Evolutionary conservation across 2,888 invertebrate genomes (phyloP).

Genomic region (Xestia rhomboidea): DNA sequence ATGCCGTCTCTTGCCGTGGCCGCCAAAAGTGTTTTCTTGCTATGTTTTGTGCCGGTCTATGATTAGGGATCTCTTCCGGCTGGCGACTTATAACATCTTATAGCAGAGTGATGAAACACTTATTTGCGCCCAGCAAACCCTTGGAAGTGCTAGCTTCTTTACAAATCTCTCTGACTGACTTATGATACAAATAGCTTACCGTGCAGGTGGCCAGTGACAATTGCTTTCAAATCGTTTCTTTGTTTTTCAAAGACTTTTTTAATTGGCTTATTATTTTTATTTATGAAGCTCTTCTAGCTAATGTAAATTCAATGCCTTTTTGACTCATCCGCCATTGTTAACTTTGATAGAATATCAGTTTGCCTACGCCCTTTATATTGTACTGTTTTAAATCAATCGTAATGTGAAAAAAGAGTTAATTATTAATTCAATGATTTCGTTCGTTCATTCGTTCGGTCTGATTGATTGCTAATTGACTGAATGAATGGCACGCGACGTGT

Average conservation of each 20-base stretch:
- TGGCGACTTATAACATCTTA: not conserved
- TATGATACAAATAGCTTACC: not conserved
- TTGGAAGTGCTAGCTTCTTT: no score
- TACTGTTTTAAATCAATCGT: not conserved
- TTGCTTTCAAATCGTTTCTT: not conserved
- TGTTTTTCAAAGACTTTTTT: not conserved
- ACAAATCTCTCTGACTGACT: not conserved
- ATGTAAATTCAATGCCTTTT: not conserved
- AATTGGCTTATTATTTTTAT: no score
- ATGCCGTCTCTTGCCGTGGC: not conserved
- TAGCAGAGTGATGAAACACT: not conserved
- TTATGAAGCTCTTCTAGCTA: not conserved
- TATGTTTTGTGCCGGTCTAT: not conserved
- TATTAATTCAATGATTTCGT: conserved; percentile 31
- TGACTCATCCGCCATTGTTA: not conserved
- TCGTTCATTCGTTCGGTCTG: conserved; percentile 33
- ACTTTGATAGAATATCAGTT: not conserved
- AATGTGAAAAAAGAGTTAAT: not conserved
- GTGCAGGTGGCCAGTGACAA: not conserved
- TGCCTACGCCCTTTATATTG: not conserved
- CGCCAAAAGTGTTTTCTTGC: not conserved
- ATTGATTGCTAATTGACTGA: conserved; percentile 48
- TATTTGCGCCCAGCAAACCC: not conserved
- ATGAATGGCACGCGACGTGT: conserved; percentile 45
- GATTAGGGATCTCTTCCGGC: not conserved